Percentiles rank a stretch among this genome's conserved stretches.
These are phyloP conservation scores for Omphaloscelis lunosa DNA, from an alignment of 2,888 invertebrate genomes.

Conservation along the genomic window DNA sequence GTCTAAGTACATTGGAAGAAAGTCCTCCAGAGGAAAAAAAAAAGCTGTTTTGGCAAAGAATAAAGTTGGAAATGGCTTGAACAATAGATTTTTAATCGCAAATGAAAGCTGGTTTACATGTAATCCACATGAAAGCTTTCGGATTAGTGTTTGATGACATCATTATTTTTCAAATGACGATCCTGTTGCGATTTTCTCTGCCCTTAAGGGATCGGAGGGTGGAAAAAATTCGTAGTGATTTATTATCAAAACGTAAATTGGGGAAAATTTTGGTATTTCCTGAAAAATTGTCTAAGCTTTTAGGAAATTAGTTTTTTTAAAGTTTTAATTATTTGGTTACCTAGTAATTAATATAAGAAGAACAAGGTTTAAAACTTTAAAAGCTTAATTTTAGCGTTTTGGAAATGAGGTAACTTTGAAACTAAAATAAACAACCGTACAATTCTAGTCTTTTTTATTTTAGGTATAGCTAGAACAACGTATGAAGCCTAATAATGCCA, in stretches of 20 bases:
- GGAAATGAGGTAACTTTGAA: background rate
- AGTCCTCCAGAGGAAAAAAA: background rate
- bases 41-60: background rate
- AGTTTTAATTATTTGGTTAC: background rate
- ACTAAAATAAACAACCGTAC: background rate
- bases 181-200: slow-evolving; percentile 86
- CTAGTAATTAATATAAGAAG: background rate
- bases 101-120: slow-evolving; percentile 70
- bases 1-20: slow-evolving; percentile 64
- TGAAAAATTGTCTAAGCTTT: slow-evolving; percentile 31
- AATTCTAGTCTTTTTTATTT: background rate
- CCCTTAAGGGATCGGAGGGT: slow-evolving; percentile 78
- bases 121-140: slow-evolving; percentile 91
- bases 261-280: slow-evolving; percentile 59
- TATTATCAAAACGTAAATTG: slow-evolving; percentile 80
- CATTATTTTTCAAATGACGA: slow-evolving; percentile 89
- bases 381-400: background rate
- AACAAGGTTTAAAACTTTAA: background rate
- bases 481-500: background rate
- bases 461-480: background rate
- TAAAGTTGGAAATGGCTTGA: slow-evolving; percentile 69
- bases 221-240: slow-evolving; percentile 80
- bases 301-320: slow-evolving; percentile 29
- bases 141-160: slow-evolving; percentile 91
- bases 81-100: slow-evolving; percentile 16